phyloP scores from a whole-genome alignment of 2,113 vertebrate species.

The Bujurquina vittata region DNA sequence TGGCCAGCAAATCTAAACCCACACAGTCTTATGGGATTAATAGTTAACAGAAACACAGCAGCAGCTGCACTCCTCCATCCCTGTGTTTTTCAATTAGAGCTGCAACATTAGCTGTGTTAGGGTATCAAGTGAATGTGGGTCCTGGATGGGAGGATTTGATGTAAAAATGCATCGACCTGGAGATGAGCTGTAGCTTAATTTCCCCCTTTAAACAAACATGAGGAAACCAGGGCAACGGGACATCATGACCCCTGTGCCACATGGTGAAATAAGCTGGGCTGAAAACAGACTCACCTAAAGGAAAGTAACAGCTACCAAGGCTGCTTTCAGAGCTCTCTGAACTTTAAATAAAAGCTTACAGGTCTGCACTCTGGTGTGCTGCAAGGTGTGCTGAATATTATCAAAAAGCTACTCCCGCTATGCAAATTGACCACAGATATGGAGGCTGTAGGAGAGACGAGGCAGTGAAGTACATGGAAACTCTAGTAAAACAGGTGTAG shows the following conservation, averaged over 20 bases:
- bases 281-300: constrained; percentile 45
- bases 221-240: constrained; percentile 73
- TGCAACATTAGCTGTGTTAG: constrained; percentile 57
- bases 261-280: constrained; percentile 41
- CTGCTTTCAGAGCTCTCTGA: not conserved
- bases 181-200: constrained; percentile 43
- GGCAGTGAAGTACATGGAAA: constrained; percentile 30
- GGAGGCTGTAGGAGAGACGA: not conserved
- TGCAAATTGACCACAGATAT: constrained; percentile 51
- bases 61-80: constrained; percentile 12
- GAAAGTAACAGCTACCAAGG: not conserved
- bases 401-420: constrained; percentile 39
- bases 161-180: constrained; percentile 65
- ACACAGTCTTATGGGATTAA: constrained; percentile 71
- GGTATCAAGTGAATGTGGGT: constrained; percentile 38
- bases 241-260: constrained; percentile 56
- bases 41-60: constrained; percentile 74
- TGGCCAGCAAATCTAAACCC: constrained; percentile 24
- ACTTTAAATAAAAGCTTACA: not conserved
- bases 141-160: constrained; percentile 30
- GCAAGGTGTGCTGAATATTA: constrained; percentile 20
- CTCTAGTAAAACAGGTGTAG: constrained; percentile 5
- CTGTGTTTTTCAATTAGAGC: constrained; percentile 69
- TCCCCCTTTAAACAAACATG: constrained; percentile 70
- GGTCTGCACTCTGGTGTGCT: not conserved